Conservation (phyloP, 2,113 vertebrate genomes). For the Actenoides hombroni region DNA sequence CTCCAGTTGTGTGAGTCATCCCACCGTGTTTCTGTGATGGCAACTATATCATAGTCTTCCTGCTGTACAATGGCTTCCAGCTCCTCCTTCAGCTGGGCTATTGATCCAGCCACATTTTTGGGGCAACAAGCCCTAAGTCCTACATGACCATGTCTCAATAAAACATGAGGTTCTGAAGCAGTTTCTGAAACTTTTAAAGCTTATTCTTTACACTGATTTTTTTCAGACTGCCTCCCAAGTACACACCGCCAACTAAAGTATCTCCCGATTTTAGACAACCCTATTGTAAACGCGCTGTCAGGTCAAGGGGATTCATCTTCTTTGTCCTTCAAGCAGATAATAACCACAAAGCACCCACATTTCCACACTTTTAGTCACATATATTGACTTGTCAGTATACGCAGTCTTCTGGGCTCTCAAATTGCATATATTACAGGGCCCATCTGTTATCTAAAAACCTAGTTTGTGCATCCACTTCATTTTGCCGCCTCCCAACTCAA, state of each 20-base stretch:
- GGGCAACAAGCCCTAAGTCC: background rate
- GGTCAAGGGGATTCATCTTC: slow-evolving; percentile 56
- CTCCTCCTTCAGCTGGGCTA: background rate
- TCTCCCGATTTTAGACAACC: slow-evolving; percentile 46
- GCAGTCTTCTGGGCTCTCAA: background rate
- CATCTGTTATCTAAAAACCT: slow-evolving; percentile 54
- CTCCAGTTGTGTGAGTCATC: background rate
- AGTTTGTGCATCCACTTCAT: slow-evolving; percentile 39
- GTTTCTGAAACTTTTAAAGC: background rate
- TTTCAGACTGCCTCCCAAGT: slow-evolving; percentile 10
- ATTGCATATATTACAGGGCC: slow-evolving; percentile 46
- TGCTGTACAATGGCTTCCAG: background rate
- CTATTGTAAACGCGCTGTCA: slow-evolving; percentile 25
- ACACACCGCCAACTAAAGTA: slow-evolving; percentile 14
- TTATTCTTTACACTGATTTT: background rate
- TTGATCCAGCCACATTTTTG: background rate
- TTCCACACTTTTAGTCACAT: slow-evolving; percentile 44
- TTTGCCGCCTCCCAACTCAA: slow-evolving; percentile 20
- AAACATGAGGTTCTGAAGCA: background rate
- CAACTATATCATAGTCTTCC: background rate
- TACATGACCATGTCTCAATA: background rate
- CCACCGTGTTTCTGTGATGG: background rate
- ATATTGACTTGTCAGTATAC: slow-evolving; percentile 51
- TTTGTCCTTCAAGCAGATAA: slow-evolving; percentile 54
- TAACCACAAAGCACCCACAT: slow-evolving; percentile 57